Evolutionary conservation across 2,888 invertebrate species (phyloP).

Genomic region (Gryllus longicercus): DNA sequence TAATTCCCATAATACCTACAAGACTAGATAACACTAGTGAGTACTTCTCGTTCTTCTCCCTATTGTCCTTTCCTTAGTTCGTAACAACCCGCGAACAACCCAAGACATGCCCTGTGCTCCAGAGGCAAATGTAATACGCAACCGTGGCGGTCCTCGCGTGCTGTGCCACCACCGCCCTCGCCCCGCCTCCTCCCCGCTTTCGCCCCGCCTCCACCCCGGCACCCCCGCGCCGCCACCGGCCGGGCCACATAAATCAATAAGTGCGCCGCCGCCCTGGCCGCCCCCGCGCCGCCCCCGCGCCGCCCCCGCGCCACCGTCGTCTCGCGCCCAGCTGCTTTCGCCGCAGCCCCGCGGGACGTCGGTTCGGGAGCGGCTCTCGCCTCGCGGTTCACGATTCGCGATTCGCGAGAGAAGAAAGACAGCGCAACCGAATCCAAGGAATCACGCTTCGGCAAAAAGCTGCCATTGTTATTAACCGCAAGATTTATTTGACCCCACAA

Average conservation of each 20-base stretch:
- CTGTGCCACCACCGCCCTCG: neutral
- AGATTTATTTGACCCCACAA: too few relatives aligned
- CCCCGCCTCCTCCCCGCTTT: neutral
- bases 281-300: neutral
- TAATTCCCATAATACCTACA: too few relatives aligned
- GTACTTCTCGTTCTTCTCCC: too few relatives aligned
- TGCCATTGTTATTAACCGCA: too few relatives aligned
- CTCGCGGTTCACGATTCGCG: too few relatives aligned
- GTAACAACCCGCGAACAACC: too few relatives aligned
- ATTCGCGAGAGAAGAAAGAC: too few relatives aligned
- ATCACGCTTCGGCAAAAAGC: too few relatives aligned
- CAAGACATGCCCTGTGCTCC: too few relatives aligned
- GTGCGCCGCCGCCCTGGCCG: neutral
- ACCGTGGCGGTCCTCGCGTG: neutral
- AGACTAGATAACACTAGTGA: too few relatives aligned
- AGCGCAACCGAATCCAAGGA: too few relatives aligned
- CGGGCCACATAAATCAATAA: constrained; percentile 17
- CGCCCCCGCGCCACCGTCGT: neutral
- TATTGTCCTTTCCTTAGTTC: too few relatives aligned
- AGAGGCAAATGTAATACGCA: neutral
- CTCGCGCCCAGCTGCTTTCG: constrained; percentile 6
- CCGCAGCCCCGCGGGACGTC: neutral
- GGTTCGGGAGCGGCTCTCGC: neutral
- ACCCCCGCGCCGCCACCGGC: neutral
- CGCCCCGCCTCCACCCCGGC: constrained; percentile 18